Evolutionary conservation across 2,888 invertebrate genomes (phyloP), one percentile per base, ranked within the genome.

Genomic region (Phengaris arion): DNA sequence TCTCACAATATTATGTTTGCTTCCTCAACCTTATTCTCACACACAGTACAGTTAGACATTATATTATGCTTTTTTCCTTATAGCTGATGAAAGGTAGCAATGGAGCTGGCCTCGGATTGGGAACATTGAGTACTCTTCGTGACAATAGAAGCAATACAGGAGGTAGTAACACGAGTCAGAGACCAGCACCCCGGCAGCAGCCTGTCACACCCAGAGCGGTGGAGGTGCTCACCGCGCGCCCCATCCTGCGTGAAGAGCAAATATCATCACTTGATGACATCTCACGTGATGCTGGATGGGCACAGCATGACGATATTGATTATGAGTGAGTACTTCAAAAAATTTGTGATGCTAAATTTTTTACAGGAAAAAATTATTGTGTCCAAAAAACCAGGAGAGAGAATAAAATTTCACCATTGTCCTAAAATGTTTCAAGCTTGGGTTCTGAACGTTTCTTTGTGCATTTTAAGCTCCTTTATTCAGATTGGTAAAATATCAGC

Each of bases 161-260:
- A 72, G 79, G 81, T 75, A 81, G 82, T 76, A 83, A 81, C 76
- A 79, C 81, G 76, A 79, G 81, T 78, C 81, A 80, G 74, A 77
- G 82, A 77, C 76, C 80, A 76, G 80, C 81, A 79, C 80, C 83
- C 80, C 84, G 89, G 55, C 81, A 85, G 55, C 81, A 85, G 79
- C 86, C 90, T 77, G 85, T 88, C 82, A 82, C 91, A 78, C 90
- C 91, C 77, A 94, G 95, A 74, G 94, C 94, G 82, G 94, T 95
- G 74, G 96, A 96, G 80, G 94, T 95, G 83, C 92, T 96, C 76
- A 92, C 94, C 77, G 96, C 97, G 80, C 94, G 97, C 76, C 97
- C 98, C 78, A 98, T 99, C 80, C 97, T 99, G 81, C 97, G 97
- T 82, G 98, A 98, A 85, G 98, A 98, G 87, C 98, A 98, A 89